These are phyloP conservation scores for Myotis myotis DNA, from an alignment of 2,797 vertebrate species.

Conservation along the genomic window DNA sequence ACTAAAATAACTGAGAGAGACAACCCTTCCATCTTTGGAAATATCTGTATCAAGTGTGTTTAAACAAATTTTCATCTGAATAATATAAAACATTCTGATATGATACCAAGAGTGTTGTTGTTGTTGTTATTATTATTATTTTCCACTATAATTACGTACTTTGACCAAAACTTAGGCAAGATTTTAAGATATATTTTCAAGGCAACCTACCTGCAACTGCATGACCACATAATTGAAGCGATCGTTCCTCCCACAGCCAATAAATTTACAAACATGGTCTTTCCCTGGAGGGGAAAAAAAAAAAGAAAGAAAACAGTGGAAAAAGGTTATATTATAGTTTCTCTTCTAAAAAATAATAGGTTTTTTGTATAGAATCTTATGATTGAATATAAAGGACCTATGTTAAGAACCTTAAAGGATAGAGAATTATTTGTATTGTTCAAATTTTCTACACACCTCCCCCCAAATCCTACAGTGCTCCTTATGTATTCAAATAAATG, in stretches of 20 bases:
- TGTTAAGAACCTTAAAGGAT: slow-evolving; percentile 18
- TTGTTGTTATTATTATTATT: slow-evolving; percentile 36
- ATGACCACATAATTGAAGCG: slow-evolving; percentile 99
- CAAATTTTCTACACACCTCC: slow-evolving; percentile 13
- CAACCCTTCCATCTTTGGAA: slow-evolving; percentile 20
- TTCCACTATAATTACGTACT: slow-evolving; percentile 39
- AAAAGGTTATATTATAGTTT: slow-evolving; percentile 56
- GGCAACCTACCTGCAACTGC: slow-evolving; percentile 94
- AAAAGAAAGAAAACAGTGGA: slow-evolving; percentile 5
- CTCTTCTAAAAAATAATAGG: slow-evolving; percentile 36
- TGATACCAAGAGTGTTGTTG: slow-evolving; percentile 5
- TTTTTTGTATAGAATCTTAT: slow-evolving; percentile 55
- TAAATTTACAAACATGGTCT: slow-evolving; percentile 98
- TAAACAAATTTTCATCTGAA: slow-evolving; percentile 38
- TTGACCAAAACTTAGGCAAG: slow-evolving; percentile 37
- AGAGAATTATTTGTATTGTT: slow-evolving; percentile 44
- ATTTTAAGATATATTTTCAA: slow-evolving; percentile 59
- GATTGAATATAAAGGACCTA: slow-evolving; percentile 40
- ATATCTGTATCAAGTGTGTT: slow-evolving; percentile 22
- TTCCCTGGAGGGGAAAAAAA: slow-evolving; percentile 88
- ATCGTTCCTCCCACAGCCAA: slow-evolving; percentile 98
- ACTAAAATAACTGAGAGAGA: slow-evolving; percentile 41
- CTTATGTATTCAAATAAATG: slow-evolving; percentile 1
- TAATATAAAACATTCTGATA: slow-evolving; percentile 43
- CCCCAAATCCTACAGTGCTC: neutral